phyloP scores from a whole-genome alignment of 2,113 vertebrate genomes.

The Chloroceryle aenea region DNA sequence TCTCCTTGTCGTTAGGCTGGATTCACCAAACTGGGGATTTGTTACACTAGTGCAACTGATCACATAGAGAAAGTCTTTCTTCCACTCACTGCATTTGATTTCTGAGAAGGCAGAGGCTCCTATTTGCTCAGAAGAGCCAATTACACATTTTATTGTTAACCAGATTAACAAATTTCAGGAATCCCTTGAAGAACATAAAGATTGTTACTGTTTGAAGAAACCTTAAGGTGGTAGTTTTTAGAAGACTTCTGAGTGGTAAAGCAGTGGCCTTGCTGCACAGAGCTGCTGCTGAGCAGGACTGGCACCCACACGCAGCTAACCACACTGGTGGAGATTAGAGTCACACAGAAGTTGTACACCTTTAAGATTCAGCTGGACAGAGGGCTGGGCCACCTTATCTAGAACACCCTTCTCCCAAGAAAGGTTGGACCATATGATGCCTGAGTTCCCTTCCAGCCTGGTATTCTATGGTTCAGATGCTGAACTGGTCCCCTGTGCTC shows the following conservation, averaged over 20 bases:
- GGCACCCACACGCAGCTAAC: background rate
- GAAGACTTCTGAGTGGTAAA: background rate
- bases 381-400: background rate
- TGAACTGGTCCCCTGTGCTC: fast-evolving
- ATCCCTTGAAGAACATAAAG: background rate
- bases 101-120: background rate
- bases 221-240: background rate
- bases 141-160: background rate
- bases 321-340: background rate
- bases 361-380: background rate
- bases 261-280: background rate
- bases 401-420: background rate
- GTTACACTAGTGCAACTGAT: background rate
- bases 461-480: background rate
- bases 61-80: background rate
- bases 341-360: background rate
- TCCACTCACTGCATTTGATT: background rate
- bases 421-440: background rate
- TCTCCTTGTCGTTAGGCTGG: background rate
- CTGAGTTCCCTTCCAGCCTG: background rate
- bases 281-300: background rate
- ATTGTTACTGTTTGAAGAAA: background rate
- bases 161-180: background rate
- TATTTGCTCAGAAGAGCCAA: background rate
- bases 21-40: background rate